phyloP scores from a whole-genome alignment of 2,797 vertebrate genomes.

The Petrocephalus sullivani region DNA sequence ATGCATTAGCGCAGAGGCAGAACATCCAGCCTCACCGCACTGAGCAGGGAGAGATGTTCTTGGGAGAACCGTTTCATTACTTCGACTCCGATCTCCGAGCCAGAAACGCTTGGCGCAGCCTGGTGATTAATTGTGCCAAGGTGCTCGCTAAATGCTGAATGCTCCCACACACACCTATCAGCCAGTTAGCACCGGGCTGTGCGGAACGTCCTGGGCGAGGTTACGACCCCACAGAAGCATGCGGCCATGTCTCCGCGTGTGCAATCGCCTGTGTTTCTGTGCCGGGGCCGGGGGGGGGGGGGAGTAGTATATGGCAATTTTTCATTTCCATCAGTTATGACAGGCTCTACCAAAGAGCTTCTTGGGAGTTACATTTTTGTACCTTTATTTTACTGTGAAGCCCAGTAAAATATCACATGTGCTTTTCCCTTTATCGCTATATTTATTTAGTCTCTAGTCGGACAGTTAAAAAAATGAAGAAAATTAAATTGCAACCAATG shows the following conservation, averaged over 20 bases:
- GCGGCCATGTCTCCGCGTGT: background rate
- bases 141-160: conserved; percentile 17
- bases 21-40: background rate
- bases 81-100: conserved; percentile 3
- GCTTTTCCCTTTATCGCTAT: background rate
- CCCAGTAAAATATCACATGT: background rate
- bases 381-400: background rate
- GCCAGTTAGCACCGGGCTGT: conserved; percentile 20
- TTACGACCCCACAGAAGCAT: conserved; percentile 12
- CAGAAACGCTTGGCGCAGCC: conserved; percentile 1
- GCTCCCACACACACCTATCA: conserved; percentile 30
- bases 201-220: background rate
- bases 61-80: background rate
- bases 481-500: background rate
- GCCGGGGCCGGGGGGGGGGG: background rate
- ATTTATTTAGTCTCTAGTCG: background rate
- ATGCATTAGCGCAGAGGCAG: background rate
- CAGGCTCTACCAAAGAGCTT: background rate
- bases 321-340: background rate
- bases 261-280: background rate
- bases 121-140: conserved; percentile 23
- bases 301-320: background rate
- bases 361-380: conserved; percentile 5
- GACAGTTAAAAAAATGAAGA: background rate
- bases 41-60: background rate